phyloP scores from a whole-genome alignment of 2,113 vertebrate genomes.

The Physeter macrocephalus region DNA sequence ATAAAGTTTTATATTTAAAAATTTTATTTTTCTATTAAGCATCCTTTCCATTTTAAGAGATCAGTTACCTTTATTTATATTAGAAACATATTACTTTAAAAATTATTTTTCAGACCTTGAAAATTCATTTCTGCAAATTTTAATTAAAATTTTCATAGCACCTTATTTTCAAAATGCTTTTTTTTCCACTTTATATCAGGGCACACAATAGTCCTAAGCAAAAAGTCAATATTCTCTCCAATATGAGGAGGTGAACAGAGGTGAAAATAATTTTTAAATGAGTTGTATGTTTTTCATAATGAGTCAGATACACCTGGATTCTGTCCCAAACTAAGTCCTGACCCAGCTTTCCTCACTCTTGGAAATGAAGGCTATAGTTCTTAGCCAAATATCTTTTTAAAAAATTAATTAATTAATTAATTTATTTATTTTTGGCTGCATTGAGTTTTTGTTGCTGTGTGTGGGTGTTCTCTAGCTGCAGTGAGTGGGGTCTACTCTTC shows the following conservation, averaged over 20 bases:
- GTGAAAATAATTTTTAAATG: not conserved
- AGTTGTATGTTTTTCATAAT: not conserved
- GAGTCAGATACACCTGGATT: not conserved
- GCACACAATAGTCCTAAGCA: not conserved
- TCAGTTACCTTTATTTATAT: not conserved
- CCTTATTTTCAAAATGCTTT: not conserved
- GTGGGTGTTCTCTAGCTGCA: too few relatives aligned
- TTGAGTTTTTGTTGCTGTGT: too few relatives aligned
- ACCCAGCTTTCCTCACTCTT: not conserved
- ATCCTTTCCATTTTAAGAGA: not conserved
- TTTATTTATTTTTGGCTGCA: too few relatives aligned
- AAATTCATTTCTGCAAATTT: not conserved
- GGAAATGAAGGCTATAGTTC: not conserved
- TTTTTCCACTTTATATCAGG: not conserved
- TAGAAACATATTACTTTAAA: not conserved
- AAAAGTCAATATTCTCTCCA: not conserved
- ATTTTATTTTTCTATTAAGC: not conserved
- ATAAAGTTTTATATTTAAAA: not conserved
- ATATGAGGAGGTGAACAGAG: not conserved
- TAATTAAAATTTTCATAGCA: not conserved
- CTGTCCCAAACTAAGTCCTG: not conserved
- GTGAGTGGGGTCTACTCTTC: too few relatives aligned
- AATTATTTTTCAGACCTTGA: not conserved
- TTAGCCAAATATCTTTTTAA: not conserved
- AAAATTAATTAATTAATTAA: rapidly evolving